These are phyloP conservation scores for Hydropotes inermis DNA, from an alignment of 2,113 vertebrate genomes.

Conservation along the genomic window DNA sequence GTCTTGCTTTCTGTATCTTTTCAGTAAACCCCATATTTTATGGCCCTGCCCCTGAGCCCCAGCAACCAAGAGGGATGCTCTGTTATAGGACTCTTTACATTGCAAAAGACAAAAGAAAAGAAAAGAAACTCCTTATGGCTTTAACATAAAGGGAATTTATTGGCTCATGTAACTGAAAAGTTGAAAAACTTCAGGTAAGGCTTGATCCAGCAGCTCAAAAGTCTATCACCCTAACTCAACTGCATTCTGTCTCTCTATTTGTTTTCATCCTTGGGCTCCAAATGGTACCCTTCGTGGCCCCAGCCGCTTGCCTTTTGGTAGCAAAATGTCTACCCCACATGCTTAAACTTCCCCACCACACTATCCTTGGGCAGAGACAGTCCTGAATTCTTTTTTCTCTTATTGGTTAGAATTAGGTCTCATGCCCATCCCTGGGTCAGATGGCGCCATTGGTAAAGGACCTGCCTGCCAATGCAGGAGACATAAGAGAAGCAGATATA, in stretches of 20 bases:
- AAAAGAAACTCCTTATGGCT: not conserved
- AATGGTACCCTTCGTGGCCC: too few relatives aligned
- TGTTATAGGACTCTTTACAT: not conserved
- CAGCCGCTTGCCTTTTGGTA: accelerated
- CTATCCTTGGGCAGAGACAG: not conserved
- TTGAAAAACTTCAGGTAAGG: not conserved
- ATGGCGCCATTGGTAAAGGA: not conserved
- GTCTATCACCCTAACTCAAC: not conserved
- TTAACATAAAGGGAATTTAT: not conserved
- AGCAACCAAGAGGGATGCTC: not conserved
- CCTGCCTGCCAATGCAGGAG: not conserved
- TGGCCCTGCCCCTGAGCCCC: not conserved
- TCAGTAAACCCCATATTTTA: not conserved
- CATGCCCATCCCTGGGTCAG: not conserved
- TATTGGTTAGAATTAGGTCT: not conserved
- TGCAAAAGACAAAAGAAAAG: not conserved
- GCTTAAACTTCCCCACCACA: not conserved
- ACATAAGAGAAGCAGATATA: accelerated
- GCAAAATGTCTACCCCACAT: not conserved
- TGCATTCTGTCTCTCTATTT: not conserved
- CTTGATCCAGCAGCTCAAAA: not conserved
- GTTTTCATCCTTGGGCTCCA: not conserved
- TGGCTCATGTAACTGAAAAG: not conserved
- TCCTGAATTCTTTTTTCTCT: not conserved
- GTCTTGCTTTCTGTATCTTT: accelerated